Base-by-base conservation (phyloP, 2,113 vertebrate species). In the Ptilonorhynchus violaceus region DNA sequence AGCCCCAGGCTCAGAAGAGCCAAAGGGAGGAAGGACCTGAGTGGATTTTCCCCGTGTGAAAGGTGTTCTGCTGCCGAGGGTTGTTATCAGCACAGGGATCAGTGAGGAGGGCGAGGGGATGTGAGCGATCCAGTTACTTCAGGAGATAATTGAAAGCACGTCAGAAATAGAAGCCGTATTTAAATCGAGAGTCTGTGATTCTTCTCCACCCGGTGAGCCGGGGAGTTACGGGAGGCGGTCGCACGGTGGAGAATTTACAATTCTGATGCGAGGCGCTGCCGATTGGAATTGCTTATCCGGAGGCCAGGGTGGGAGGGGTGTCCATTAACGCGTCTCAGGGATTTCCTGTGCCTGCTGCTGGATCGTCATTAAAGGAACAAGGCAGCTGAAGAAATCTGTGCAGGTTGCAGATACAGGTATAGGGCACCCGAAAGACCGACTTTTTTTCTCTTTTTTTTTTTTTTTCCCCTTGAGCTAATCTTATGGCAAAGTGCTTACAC, bases 211-310 rank as follows among this genome's bases (percentile, higher is more conserved):
- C 76, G 87, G 87, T 53, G 95, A 97, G 91, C 52, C 69, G 18
- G 41, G 49, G 90, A 94, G 79, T 93, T 92, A 59, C 2, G 0
- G 60, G 69, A 96, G 84, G 72, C 94, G 72, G 77, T 74, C 7
- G 2, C 49, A 70, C 47, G 46, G 39, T 24, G 25, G 44, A 82
- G 75, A 85, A 96, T 97, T 97, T 95, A 90, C 75, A 86, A 92
- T 90, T 85, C 90, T 72, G 93, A 94, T 90, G 69, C 75, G 86
- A 73, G 64, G 46, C 0, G 3, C 52, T 82, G 90, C 66, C 78
- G 55, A 85, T 96, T 92, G 93, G 92, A 97, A 87, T 97, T 91
- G 90, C 89, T 94, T 91, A 93, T 96, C 85, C 37, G 56, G 80
- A 82, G 63, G 73, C 88, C 73, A 41, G 63, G 69, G 46, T 94